Conservation (phyloP, 2,797 vertebrate genomes). For the Synanceia verrucosa region DNA sequence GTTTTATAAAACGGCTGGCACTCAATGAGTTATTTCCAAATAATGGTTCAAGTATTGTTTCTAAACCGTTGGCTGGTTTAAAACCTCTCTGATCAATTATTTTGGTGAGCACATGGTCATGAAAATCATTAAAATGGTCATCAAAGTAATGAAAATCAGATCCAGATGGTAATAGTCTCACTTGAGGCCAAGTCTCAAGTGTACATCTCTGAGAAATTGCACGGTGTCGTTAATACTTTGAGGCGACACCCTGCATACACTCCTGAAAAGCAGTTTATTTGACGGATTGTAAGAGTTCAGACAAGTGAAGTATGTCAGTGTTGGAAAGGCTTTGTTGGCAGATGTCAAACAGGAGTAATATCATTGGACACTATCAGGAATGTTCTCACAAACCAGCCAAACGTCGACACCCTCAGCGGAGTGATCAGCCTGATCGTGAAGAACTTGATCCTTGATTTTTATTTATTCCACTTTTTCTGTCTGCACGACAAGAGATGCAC, state of each 20-base stretch:
- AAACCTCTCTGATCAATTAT: background rate
- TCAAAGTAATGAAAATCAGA: background rate
- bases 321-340: constrained; percentile 60
- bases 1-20: no score
- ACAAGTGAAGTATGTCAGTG: constrained; percentile 32
- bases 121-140: background rate
- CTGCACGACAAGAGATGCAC: constrained; percentile 42
- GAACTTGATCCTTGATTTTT: constrained; percentile 31
- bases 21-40: no score
- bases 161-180: background rate
- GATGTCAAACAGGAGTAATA: constrained; percentile 70
- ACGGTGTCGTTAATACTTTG: constrained; percentile 2
- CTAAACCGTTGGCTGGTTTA: background rate
- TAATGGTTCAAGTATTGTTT: background rate
- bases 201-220: background rate
- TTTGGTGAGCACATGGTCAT: background rate
- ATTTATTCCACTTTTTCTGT: constrained; percentile 48
- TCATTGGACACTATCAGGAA: constrained; percentile 68
- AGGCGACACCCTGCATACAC: constrained; percentile 12
- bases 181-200: background rate
- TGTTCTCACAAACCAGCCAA: constrained; percentile 66
- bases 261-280: constrained; percentile 36
- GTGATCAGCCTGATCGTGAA: constrained; percentile 51
- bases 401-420: constrained; percentile 51
- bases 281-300: constrained; percentile 23